Percentiles rank a stretch among this genome's conserved stretches.
Evolutionary conservation across 2,113 vertebrate genomes (phyloP).

Genomic region (Caretta caretta): DNA sequence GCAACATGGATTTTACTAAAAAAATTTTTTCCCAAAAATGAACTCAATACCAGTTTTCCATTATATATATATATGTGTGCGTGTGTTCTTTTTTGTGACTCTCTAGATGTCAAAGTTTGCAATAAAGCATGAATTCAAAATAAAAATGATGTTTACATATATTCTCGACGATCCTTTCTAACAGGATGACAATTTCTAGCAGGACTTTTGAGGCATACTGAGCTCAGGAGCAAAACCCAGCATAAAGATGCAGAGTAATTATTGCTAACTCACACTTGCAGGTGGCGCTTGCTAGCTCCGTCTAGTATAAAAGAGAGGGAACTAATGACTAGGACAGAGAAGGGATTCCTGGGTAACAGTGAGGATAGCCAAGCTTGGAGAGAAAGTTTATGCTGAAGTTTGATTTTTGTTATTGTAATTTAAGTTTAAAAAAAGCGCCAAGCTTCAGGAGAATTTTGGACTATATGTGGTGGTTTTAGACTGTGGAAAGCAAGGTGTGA

Average conservation of each 20-base stretch:
- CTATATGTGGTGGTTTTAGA: not conserved
- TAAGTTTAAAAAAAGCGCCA: not conserved
- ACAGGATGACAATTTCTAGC: not conserved
- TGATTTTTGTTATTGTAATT: constrained; percentile 22
- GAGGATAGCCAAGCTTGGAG: not conserved
- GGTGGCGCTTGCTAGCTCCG: not conserved
- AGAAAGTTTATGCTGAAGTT: constrained; percentile 1
- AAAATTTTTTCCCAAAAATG: not conserved
- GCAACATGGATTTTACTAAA: not conserved
- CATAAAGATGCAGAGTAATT: not conserved
- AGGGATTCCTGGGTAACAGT: constrained; percentile 11
- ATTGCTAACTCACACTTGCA: not conserved
- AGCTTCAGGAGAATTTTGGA: not conserved
- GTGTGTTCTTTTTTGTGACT: constrained; percentile 11
- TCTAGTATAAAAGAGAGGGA: not conserved
- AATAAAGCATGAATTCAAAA: constrained; percentile 5
- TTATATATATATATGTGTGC: not conserved
- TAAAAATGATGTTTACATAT: not conserved
- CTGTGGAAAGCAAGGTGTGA: not conserved
- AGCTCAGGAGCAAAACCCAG: not conserved
- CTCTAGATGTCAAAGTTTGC: constrained; percentile 15
- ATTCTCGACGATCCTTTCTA: not conserved
- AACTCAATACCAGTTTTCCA: constrained; percentile 21
- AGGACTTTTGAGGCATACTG: not conserved
- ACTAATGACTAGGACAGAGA: not conserved